phyloP scores from a whole-genome alignment of 2,113 vertebrate genomes.

The Jaculus jaculus region DNA sequence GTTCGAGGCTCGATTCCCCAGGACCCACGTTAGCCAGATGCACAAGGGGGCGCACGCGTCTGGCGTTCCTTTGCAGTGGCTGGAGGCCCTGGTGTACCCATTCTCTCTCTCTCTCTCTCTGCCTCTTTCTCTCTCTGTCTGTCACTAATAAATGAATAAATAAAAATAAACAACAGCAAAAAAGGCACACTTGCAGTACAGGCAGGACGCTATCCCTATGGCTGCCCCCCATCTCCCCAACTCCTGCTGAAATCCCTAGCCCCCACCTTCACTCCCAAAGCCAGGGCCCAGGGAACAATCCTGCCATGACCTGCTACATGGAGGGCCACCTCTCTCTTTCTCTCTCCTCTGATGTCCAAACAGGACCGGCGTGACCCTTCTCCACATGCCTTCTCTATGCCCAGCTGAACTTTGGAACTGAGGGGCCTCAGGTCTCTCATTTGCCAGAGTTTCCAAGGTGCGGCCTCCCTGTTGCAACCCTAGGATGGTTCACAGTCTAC shows the following conservation, averaged over 20 bases:
- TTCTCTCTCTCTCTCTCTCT: no score
- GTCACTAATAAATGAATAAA: no score
- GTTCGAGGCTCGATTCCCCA: no score
- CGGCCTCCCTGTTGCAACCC: not conserved
- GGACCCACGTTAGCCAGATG: no score
- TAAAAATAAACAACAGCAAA: no score
- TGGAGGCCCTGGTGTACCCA: no score
- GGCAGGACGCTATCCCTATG: not conserved
- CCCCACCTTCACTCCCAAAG: not conserved
- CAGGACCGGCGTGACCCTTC: not conserved
- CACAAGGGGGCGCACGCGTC: no score
- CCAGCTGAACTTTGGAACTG: not conserved
- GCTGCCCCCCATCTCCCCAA: not conserved
- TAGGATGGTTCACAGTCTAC: not conserved
- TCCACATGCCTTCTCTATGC: not conserved
- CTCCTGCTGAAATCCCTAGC: not conserved
- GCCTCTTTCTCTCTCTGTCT: no score
- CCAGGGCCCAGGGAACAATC: not conserved
- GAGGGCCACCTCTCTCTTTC: not conserved
- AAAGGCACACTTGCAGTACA: not conserved
- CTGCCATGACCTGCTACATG: not conserved
- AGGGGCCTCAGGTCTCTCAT: not conserved
- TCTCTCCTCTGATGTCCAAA: not conserved
- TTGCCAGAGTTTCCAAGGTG: not conserved
- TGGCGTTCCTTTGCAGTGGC: no score